These are phyloP conservation scores for Petrosia ficiformis DNA, from an alignment of 37 sponge, comb jelly and placozoan genomes.

Conservation along the genomic window DNA sequence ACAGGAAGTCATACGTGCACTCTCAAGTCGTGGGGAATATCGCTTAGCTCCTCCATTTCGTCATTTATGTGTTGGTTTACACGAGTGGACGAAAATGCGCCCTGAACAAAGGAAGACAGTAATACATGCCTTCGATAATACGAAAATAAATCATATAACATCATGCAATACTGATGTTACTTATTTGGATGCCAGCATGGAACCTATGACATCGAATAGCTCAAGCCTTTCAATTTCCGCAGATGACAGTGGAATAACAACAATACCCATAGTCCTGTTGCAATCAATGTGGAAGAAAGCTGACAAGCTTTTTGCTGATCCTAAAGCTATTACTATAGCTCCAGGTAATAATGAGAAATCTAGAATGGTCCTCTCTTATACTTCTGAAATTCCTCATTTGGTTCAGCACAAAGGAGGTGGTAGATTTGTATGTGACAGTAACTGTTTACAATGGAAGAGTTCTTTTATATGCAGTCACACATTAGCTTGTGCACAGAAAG, in stretches of 20 bases:
- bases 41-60: background rate
- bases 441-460: slow-evolving; percentile 23
- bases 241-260: slow-evolving; percentile 10
- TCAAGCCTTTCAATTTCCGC: background rate
- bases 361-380: slow-evolving; percentile 18
- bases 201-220: background rate
- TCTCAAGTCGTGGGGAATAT: slow-evolving; percentile 29
- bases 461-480: slow-evolving; percentile 23
- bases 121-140: slow-evolving; percentile 6
- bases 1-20: slow-evolving; percentile 14
- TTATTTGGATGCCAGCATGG: background rate
- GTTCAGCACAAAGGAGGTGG: background rate
- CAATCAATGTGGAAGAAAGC: slow-evolving; percentile 32
- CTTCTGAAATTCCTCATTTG: background rate
- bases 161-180: background rate
- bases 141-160: slow-evolving; percentile 3
- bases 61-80: slow-evolving; percentile 12
- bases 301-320: background rate
- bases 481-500: slow-evolving; percentile 12
- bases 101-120: slow-evolving; percentile 21
- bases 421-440: slow-evolving; percentile 16
- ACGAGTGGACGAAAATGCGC: slow-evolving; percentile 13
- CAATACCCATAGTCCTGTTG: slow-evolving; percentile 6
- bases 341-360: slow-evolving; percentile 10
- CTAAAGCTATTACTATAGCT: slow-evolving; percentile 13